Evolutionary conservation across 2,797 vertebrate genomes (phyloP).

Genomic region (Myotis pilosus): DNA sequence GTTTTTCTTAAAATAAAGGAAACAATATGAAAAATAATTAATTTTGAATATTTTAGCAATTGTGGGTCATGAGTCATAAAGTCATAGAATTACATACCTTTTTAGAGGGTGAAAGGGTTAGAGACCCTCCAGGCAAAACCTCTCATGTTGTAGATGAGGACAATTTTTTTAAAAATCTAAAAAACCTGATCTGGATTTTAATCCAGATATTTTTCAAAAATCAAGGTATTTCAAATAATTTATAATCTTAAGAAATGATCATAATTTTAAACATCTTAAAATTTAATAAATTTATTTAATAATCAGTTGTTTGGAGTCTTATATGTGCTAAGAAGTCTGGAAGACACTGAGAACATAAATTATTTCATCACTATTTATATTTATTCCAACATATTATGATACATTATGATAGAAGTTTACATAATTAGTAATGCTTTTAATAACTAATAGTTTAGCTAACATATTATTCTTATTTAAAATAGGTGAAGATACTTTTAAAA

Average conservation of each 20-base stretch:
- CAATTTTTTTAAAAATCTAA: neutral
- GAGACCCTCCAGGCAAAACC: neutral
- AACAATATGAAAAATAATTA: neutral
- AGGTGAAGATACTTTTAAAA: slow-evolving; percentile 7
- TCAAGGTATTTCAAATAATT: slow-evolving; percentile 26
- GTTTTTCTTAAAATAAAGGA: slow-evolving; percentile 4
- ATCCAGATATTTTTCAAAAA: slow-evolving; percentile 20
- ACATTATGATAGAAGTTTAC: neutral
- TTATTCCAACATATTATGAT: neutral
- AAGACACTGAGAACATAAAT: neutral
- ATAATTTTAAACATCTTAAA: neutral
- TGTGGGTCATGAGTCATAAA: slow-evolving; percentile 16
- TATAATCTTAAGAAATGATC: neutral
- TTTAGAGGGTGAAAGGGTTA: neutral
- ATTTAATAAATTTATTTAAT: neutral
- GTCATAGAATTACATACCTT: neutral
- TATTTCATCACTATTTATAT: neutral
- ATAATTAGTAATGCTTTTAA: neutral
- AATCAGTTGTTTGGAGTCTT: neutral
- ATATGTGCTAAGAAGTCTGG: neutral
- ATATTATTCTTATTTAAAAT: neutral
- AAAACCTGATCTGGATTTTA: neutral
- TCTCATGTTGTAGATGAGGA: neutral
- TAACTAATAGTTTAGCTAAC: slow-evolving; percentile 13
- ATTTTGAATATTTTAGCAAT: neutral